A percentile compares a stretch with the other conserved stretches of the same genome.
phyloP scores from a whole-genome alignment of 1,140 invertebrate genomes.

The Musca domestica region DNA sequence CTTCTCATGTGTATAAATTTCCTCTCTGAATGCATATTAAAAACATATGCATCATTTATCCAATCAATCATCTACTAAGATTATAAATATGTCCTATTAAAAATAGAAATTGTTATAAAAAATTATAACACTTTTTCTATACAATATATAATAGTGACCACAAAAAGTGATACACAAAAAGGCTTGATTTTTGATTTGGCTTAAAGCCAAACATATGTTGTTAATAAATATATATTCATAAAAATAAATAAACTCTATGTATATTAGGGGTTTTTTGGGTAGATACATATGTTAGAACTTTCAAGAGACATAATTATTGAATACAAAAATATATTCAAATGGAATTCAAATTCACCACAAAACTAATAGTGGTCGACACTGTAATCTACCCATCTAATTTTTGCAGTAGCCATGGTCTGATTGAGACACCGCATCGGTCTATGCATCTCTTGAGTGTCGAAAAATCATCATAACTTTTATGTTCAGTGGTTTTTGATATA shows the following conservation, averaged over 20 bases:
- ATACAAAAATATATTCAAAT: too few relatives aligned
- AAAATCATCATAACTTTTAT: too few relatives aligned
- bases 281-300: background rate
- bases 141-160: background rate
- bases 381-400: too few relatives aligned
- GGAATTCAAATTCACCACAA: too few relatives aligned
- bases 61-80: background rate
- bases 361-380: too few relatives aligned
- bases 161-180: constrained; percentile 7
- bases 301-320: background rate
- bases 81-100: constrained; percentile 5
- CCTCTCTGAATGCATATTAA: background rate
- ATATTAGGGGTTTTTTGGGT: constrained; percentile 2
- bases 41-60: constrained; percentile 15
- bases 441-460: too few relatives aligned
- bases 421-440: too few relatives aligned
- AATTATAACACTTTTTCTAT: constrained; percentile 12
- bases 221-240: constrained; percentile 19
- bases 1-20: too few relatives aligned
- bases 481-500: too few relatives aligned
- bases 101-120: background rate
- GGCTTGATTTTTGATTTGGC: constrained; percentile 22
- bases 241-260: constrained; percentile 22
- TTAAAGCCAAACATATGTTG: constrained; percentile 16
- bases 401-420: too few relatives aligned